phyloP scores from a whole-genome alignment of 2,797 vertebrate species.

The Sciurus vulgaris region DNA sequence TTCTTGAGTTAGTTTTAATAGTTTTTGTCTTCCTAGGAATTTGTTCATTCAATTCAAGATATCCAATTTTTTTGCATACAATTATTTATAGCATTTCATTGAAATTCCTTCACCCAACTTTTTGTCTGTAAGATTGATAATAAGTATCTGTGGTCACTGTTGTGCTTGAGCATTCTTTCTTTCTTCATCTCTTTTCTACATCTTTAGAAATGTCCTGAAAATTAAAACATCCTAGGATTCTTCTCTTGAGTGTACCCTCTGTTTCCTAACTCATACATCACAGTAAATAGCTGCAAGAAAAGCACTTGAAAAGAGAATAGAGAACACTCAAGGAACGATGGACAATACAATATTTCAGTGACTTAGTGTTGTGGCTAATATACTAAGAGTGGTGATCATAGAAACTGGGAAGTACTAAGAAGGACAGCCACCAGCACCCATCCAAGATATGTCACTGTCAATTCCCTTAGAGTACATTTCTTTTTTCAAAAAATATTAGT shows the following conservation, averaged over 20 bases:
- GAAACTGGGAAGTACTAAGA: not conserved
- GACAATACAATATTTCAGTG: not conserved
- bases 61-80: not conserved
- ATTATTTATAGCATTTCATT: not conserved
- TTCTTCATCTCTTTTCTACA: not conserved
- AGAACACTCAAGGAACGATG: not conserved
- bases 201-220: not conserved
- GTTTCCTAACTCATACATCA: not conserved
- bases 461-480: not conserved
- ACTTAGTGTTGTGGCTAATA: not conserved
- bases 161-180: not conserved
- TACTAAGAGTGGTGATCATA: not conserved
- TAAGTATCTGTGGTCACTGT: not conserved
- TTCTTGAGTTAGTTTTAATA: not conserved
- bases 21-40: too few relatives aligned
- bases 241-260: not conserved
- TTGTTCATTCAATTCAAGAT: not conserved
- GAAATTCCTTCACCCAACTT: not conserved
- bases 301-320: not conserved
- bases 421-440: not conserved
- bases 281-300: not conserved
- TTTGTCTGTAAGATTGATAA: not conserved
- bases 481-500: not conserved
- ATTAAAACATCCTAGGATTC: not conserved
- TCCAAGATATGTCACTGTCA: not conserved